Percentiles rank a stretch among this genome's conserved stretches.
These are phyloP conservation scores for Coenobita brevimanus DNA, from an alignment of 1,140 invertebrate species.

Conservation along the genomic window DNA sequence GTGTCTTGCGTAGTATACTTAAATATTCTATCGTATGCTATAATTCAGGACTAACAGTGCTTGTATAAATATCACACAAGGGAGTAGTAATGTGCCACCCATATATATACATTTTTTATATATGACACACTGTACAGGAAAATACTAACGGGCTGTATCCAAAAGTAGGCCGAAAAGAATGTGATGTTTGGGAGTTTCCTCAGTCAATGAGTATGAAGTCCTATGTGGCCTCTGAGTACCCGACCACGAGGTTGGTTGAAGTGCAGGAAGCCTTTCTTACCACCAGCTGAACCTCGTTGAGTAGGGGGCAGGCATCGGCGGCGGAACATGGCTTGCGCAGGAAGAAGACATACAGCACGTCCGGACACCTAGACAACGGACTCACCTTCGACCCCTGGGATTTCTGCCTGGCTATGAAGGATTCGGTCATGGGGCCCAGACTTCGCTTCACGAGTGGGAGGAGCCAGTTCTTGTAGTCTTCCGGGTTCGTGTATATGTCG, in stretches of 20 bases:
- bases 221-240: not conserved
- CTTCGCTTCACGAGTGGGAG: slow-evolving; percentile 4
- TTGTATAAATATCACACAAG: too few species aligned
- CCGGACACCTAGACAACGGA: not conserved
- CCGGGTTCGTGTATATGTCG: not conserved
- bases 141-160: too few species aligned
- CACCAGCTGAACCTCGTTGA: slow-evolving; percentile 15
- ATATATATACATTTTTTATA: too few species aligned
- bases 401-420: slow-evolving; percentile 14
- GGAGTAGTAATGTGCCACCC: too few species aligned
- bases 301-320: not conserved
- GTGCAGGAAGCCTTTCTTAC: not conserved
- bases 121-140: too few species aligned
- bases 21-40: too few species aligned
- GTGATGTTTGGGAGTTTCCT: too few species aligned
- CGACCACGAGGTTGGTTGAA: slow-evolving; percentile 20
- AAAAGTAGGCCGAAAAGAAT: too few species aligned
- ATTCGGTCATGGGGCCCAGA: slow-evolving; percentile 23
- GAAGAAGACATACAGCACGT: slow-evolving; percentile 36
- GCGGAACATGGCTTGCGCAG: not conserved
- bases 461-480: not conserved
- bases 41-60: too few species aligned
- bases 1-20: too few species aligned
- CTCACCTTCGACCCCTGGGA: not conserved
- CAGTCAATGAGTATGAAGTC: too few species aligned